These are phyloP conservation scores for Morbakka virulenta DNA, from an alignment of 30 jellyfish, hydroid and myxozoan genomes.

Conservation along the genomic window DNA sequence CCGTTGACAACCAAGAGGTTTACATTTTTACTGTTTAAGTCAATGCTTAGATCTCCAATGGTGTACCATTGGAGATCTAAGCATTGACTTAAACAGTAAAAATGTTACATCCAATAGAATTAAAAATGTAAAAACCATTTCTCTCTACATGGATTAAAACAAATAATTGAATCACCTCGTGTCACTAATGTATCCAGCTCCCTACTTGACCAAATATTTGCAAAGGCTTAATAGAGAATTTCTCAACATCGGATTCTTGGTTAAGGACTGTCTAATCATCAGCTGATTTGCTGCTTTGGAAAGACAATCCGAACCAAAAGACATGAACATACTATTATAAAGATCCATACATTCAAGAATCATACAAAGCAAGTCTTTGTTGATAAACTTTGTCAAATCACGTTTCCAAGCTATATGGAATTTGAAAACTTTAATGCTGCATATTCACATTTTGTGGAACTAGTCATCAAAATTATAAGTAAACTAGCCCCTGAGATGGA, in stretches of 20 bases:
- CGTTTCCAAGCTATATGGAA: conserved; percentile 15
- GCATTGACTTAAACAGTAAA: conserved; percentile 10
- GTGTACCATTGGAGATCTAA: conserved; percentile 26
- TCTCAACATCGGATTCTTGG: neutral
- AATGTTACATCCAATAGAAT: conserved; percentile 27
- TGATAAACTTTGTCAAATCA: conserved; percentile 7
- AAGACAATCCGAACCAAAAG: neutral
- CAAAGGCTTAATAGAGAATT: neutral
- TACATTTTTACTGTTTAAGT: too few relatives aligned
- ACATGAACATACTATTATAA: neutral
- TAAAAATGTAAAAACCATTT: conserved; percentile 5
- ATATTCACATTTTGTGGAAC: conserved; percentile 27
- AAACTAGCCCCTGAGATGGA: neutral
- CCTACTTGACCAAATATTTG: neutral
- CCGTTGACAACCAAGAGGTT: conserved; percentile 36
- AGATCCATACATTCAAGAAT: neutral
- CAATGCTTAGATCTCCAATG: too few relatives aligned
- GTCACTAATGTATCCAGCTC: conserved; percentile 16
- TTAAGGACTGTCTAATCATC: conserved; percentile 1
- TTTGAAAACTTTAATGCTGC: conserved; percentile 27
- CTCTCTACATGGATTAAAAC: too few relatives aligned
- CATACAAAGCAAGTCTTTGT: too few relatives aligned
- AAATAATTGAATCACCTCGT: too few relatives aligned
- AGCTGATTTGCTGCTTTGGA: neutral
- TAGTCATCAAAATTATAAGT: conserved; percentile 4